Evolutionary conservation across 2,113 vertebrate species (phyloP).

Genomic region (Sturnira hondurensis): DNA sequence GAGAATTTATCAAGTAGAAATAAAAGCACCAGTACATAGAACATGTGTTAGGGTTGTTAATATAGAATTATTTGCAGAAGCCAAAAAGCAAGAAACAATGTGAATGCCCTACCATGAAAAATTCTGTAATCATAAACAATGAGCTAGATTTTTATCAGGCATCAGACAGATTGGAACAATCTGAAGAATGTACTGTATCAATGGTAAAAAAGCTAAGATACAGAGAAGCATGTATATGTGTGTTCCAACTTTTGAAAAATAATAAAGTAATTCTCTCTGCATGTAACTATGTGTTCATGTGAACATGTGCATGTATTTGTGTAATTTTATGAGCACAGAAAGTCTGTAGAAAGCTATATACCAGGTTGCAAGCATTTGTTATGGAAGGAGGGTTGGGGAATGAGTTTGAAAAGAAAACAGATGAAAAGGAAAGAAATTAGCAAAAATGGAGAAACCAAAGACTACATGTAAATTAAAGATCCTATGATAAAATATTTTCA

Average conservation of each 20-base stretch:
- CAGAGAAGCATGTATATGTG: background rate
- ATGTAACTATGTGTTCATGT: accelerated
- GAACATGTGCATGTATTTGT: background rate
- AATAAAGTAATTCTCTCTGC: background rate
- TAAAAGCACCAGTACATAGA: background rate
- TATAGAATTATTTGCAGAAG: background rate
- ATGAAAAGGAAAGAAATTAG: background rate
- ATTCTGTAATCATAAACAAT: background rate
- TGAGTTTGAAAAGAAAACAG: background rate
- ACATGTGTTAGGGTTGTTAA: background rate
- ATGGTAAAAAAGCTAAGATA: background rate
- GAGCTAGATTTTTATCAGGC: background rate
- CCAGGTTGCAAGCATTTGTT: background rate
- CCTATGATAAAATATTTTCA: background rate
- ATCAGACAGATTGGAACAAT: background rate
- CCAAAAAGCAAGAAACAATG: background rate
- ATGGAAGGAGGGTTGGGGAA: background rate
- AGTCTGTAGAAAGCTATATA: background rate
- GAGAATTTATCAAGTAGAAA: background rate
- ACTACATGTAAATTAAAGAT: background rate
- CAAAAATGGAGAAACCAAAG: background rate
- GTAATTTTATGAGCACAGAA: background rate
- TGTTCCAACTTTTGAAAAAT: background rate
- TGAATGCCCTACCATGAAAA: background rate
- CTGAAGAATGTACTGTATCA: background rate